These are phyloP conservation scores for Hartigia nigra DNA, from an alignment of 2,888 invertebrate species.

Conservation along the genomic window DNA sequence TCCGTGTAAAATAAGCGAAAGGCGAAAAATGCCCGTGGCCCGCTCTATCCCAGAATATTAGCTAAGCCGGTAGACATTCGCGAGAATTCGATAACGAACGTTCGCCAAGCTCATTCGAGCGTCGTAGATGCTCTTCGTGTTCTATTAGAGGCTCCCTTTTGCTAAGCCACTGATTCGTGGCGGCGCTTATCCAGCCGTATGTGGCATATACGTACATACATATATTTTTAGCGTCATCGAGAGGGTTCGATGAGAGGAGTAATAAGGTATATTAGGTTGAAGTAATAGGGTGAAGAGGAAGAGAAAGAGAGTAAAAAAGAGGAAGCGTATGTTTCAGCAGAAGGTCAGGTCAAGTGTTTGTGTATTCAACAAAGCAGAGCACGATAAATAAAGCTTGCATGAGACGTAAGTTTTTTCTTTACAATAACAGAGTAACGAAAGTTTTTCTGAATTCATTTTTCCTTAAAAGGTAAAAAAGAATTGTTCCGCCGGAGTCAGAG, in stretches of 20 bases:
- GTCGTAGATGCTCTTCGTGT: not conserved
- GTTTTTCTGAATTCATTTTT: not conserved
- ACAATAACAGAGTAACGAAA: not conserved
- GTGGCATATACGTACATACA: not conserved
- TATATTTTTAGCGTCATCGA: not conserved
- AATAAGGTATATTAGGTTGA: not conserved
- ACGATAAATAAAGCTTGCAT: not conserved
- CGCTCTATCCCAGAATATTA: not conserved
- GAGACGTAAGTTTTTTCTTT: not conserved
- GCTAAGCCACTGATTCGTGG: not conserved
- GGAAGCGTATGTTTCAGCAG: not conserved
- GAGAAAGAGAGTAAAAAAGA: not conserved
- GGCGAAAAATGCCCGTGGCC: not conserved
- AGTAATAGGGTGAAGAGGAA: not conserved
- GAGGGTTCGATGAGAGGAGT: not conserved
- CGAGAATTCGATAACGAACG: not conserved
- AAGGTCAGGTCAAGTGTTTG: not conserved
- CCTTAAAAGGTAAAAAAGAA: not conserved
- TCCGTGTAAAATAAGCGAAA: not conserved
- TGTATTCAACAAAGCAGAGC: not conserved
- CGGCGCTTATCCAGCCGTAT: not conserved
- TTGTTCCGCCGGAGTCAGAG: not conserved
- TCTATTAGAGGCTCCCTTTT: not conserved
- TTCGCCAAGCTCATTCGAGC: not conserved
- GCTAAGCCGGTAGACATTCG: not conserved